Evolutionary conservation across 1,140 invertebrate genomes (phyloP), one percentile per base, ranked within the genome.

Genomic region (Drosophila pallidifrons): DNA sequence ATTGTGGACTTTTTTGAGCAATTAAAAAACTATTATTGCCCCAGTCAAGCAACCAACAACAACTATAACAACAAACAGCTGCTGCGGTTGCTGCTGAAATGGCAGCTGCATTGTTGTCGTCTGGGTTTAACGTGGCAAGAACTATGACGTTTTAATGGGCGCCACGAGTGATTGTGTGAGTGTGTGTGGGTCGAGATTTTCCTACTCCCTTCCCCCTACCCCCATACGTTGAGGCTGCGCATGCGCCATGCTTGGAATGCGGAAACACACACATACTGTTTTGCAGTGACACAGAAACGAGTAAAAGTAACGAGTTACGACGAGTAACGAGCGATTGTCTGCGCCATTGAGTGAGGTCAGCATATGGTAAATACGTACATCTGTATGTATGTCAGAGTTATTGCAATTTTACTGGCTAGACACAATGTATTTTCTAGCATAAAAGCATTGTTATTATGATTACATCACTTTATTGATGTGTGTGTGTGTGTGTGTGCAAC

Each of bases 101-200:
- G 63, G 75, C 79, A 73, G 57, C 47, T 81, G 82, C 64, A 79
- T 77, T 82, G 51, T 77, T 82, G 51, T 67, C 68, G 49, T 43
- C 52, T 59, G 66, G 13, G 51, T 52, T 76, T 76, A 67, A 79
- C 69, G 77, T 79, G 77, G 16, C 58, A 63, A 55, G 49, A 75
- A 72, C 60, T 85, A 86, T 86, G 71, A 76, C 82, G 76, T 80
- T 82, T 87, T 87, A 77, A 87, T 86, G 79, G 82, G 75, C 82
- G 75, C 79, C 82, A 86, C 75, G 54, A 66, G 63, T 72, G 61
- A 28, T 13, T 58, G 13, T 69, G 46, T 20, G 20, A 3, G 20
- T 60, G 13, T 61, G 15, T 46, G 28, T 82, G 80, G 80, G 61
- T 82, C 64, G 75, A 51, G 66, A 64, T 70, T 45, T 16, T 47